phyloP scores from a whole-genome alignment of 2,797 vertebrate genomes.

The Smutsia temminckii region DNA sequence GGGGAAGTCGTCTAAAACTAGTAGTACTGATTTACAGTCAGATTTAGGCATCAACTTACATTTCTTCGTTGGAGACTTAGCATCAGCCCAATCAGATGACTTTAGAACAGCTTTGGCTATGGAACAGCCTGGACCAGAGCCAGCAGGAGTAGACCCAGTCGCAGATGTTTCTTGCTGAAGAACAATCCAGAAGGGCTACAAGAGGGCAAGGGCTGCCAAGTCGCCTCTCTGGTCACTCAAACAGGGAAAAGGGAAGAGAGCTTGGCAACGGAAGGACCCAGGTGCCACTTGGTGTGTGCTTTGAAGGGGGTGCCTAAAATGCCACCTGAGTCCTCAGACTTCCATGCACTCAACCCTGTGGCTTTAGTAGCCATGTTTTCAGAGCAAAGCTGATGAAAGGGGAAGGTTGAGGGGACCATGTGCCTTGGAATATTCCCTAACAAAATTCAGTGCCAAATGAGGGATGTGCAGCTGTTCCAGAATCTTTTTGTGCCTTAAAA shows the following conservation, averaged over 20 bases:
- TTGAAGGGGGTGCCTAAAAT: constrained; percentile 44
- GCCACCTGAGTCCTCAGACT: constrained; percentile 66
- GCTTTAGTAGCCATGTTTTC: neutral
- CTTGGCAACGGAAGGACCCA: constrained; percentile 61
- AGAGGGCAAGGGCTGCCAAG: constrained; percentile 54
- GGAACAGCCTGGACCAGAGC: neutral
- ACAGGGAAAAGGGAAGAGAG: neutral
- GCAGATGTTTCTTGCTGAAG: constrained; percentile 61
- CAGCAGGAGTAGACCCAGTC: constrained; percentile 34
- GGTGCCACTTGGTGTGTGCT: neutral
- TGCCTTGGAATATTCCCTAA: constrained; percentile 55
- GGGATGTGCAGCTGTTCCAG: constrained; percentile 55
- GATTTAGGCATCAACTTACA: neutral
- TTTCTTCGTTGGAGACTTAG: constrained; percentile 30
- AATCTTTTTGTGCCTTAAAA: constrained; percentile 47
- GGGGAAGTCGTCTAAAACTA: neutral
- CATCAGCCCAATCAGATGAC: neutral
- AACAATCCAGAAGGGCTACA: constrained; percentile 30
- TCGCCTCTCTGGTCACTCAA: neutral
- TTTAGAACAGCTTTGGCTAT: constrained; percentile 20
- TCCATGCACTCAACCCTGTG: neutral
- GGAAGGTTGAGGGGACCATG: constrained; percentile 60
- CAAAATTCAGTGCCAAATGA: constrained; percentile 63
- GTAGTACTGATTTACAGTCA: neutral
- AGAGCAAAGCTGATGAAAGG: neutral